Evolutionary conservation across 1,140 invertebrate genomes (phyloP).

Genomic region (Lerema accius): DNA sequence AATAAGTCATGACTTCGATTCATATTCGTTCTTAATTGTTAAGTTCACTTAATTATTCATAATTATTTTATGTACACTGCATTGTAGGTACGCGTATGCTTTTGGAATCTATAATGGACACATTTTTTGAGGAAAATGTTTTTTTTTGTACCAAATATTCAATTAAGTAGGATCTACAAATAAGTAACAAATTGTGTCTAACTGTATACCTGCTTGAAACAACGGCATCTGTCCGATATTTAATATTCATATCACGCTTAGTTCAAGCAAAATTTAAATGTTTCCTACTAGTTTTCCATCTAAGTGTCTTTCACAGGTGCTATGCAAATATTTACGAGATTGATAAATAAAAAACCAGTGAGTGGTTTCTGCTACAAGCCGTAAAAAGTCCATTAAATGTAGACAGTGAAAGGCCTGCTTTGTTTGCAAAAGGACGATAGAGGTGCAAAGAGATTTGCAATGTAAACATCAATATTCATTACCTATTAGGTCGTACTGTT

Average conservation of each 20-base stretch:
- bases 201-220: too few species aligned
- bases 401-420: constrained; percentile 12
- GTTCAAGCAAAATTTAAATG: neutral
- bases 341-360: constrained; percentile 20
- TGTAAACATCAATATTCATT: constrained; percentile 49
- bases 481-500: constrained; percentile 90
- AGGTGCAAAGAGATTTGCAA: constrained; percentile 33
- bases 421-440: constrained; percentile 20
- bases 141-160: too few species aligned
- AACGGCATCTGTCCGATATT: too few species aligned
- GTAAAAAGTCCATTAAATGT: constrained; percentile 10
- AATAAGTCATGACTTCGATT: too few species aligned
- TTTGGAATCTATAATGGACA: too few species aligned
- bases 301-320: constrained; percentile 14
- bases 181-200: too few species aligned
- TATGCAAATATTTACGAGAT: constrained; percentile 1
- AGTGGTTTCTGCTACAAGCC: constrained; percentile 8
- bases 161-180: too few species aligned
- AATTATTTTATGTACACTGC: too few species aligned
- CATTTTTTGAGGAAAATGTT: too few species aligned
- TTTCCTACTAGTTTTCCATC: neutral
- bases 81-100: too few species aligned
- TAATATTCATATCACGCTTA: constrained; percentile 8
- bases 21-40: too few species aligned
- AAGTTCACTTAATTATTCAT: too few species aligned